phyloP scores from a whole-genome alignment of 2,797 vertebrate species.

The Setipinna tenuifilis region DNA sequence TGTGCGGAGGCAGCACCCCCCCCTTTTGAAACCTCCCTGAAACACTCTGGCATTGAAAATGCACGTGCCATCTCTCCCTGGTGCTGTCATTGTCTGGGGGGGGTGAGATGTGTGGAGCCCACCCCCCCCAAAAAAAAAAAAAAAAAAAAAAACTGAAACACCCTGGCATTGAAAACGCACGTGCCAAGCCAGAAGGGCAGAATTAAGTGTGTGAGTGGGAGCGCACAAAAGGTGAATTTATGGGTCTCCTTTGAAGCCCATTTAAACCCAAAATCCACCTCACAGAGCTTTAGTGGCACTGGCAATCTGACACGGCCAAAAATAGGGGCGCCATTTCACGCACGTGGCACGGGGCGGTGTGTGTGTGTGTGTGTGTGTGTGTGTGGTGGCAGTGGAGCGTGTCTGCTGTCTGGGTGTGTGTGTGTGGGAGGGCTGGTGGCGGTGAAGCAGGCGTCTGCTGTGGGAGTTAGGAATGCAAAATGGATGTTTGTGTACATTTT shows the following conservation, averaged over 20 bases:
- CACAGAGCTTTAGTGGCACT: neutral
- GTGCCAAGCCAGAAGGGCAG: neutral
- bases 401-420: neutral
- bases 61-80: neutral
- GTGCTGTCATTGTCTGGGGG: no score
- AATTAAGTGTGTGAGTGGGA: neutral
- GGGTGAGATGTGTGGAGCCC: no score
- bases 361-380: neutral
- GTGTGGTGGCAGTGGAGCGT: neutral
- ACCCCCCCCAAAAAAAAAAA: no score
- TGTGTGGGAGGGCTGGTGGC: neutral
- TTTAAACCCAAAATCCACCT: neutral
- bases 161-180: neutral
- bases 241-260: constrained; percentile 1
- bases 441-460: neutral
- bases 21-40: neutral
- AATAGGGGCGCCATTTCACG: neutral
- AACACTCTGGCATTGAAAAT: neutral
- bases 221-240: neutral
- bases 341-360: neutral
- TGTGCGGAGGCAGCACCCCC: neutral
- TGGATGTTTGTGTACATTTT: neutral
- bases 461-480: neutral
- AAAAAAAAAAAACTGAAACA: no score
- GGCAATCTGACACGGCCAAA: neutral